These are phyloP conservation scores for Campaea margaritaria DNA, from an alignment of 2,888 invertebrate species.

Conservation along the genomic window DNA sequence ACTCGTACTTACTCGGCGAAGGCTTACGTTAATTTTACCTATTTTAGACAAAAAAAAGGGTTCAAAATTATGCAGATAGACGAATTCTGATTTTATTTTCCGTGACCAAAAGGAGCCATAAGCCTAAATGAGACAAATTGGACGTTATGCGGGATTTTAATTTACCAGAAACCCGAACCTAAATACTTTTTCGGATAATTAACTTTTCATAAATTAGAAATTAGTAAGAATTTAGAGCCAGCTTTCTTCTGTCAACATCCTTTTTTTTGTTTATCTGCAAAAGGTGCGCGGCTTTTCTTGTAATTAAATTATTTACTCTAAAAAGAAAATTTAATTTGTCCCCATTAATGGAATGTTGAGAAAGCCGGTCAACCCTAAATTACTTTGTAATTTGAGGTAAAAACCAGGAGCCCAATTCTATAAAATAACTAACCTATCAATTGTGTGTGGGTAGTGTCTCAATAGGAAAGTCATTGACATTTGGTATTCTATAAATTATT, in stretches of 20 bases:
- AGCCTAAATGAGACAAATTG: slow-evolving; percentile 20
- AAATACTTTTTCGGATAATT: slow-evolving; percentile 48
- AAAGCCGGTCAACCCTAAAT: background rate
- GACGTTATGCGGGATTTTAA: slow-evolving; percentile 34
- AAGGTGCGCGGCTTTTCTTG: slow-evolving; percentile 21
- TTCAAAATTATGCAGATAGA: slow-evolving; percentile 20
- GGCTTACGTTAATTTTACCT: too few species aligned
- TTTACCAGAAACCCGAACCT: slow-evolving; percentile 31
- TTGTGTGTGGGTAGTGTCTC: too few species aligned
- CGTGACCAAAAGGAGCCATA: slow-evolving; percentile 14
- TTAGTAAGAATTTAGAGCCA: slow-evolving; percentile 49
- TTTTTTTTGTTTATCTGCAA: slow-evolving; percentile 40
- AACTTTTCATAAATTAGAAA: slow-evolving; percentile 52
- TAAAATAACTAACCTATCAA: too few species aligned
- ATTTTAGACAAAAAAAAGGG: background rate
- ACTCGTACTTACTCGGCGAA: too few species aligned
- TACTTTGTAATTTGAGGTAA: too few species aligned
- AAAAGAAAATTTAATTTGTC: slow-evolving; percentile 1
- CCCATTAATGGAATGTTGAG: background rate
- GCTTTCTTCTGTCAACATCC: slow-evolving; percentile 44
- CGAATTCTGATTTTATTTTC: slow-evolving; percentile 13
- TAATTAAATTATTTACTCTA: slow-evolving; percentile 22
- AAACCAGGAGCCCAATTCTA: too few species aligned
- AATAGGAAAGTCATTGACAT: too few species aligned
- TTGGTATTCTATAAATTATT: too few species aligned